Base-by-base conservation (phyloP, 2,797 vertebrate genomes). In the Phrynocephalus forsythii region DNA sequence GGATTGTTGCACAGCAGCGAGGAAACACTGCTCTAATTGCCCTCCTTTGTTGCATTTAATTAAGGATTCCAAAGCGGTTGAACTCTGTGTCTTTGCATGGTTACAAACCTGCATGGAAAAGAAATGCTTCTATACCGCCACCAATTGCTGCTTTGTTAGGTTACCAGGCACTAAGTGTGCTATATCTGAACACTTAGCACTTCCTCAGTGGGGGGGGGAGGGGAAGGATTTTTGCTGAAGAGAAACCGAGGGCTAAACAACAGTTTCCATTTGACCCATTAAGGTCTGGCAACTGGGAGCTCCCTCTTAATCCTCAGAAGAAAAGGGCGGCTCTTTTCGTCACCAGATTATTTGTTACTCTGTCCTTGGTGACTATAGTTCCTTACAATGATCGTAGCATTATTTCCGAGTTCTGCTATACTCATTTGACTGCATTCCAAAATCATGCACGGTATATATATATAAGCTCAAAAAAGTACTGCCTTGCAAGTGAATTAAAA, bases 111-210 rank as follows among this genome's bases (percentile, higher is more conserved):
- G 92, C 95, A 95, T 93, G 93, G 94, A 90, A 92, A 94, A 94
- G 86, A 91, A 95, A 93, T 93, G 93, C 94, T 86, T 90, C 95
- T 93, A 92, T 94, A 91, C 93, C 93, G 94, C 93, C 95, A 96
- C 94, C 94, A 94, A 95, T 89, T 85, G 50, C 38, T 91, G 92
- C 96, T 97, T 97, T 97, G 96, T 97, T 96, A 94, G 93, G 97
- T 97, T 96, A 97, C 97, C 94, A 97, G 96, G 96, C 95, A 92
- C 95, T 96, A 89, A 94, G 92, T 92, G 92, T 75, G 89, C 96
- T 94, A 88, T 94, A 92, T 94, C 94, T 94, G 95, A 95, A 94
- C 94, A 97, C 96, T 94, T 91, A 80, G 94, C n/a, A 44, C 92
- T 90, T 83, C 1, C 87, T 95, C 60, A 63, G 60, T 4, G 11